Percentiles rank a stretch among this genome's conserved stretches.
Conservation (phyloP, 2,113 vertebrate species). For the Cichladusa arquata region DNA sequence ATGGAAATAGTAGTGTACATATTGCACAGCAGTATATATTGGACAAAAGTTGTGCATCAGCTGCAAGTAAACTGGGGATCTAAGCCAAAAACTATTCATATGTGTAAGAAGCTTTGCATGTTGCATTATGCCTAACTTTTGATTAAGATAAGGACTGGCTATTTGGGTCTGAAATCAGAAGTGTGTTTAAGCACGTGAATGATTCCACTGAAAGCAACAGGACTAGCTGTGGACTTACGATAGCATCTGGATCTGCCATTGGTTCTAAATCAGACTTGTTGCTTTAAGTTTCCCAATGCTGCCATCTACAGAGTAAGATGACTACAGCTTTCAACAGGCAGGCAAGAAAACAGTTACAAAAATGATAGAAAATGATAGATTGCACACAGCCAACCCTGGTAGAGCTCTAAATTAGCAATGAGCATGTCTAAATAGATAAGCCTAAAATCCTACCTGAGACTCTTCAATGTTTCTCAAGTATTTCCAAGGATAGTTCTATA, state of each 20-base stretch:
- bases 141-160: neutral
- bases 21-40: neutral
- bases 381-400: neutral
- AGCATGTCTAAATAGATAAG: neutral
- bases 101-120: neutral
- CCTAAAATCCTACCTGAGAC: neutral
- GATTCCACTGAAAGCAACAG: neutral
- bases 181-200: neutral
- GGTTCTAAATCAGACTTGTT: neutral
- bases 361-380: neutral
- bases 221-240: neutral
- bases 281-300: conserved; percentile 57
- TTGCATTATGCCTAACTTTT: neutral
- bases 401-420: neutral
- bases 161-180: neutral
- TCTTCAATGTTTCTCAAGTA: neutral
- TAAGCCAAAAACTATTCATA: neutral
- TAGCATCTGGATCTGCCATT: rapidly evolving
- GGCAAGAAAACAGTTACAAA: neutral
- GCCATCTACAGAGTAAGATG: conserved; percentile 56
- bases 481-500: neutral
- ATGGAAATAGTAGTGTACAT: neutral
- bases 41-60: neutral
- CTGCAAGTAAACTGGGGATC: neutral
- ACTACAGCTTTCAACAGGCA: neutral